Percentiles rank a stretch among this genome's conserved stretches.
Evolutionary conservation across 2,888 invertebrate species (phyloP).

Genomic region (Himalopsyche tibetana): DNA sequence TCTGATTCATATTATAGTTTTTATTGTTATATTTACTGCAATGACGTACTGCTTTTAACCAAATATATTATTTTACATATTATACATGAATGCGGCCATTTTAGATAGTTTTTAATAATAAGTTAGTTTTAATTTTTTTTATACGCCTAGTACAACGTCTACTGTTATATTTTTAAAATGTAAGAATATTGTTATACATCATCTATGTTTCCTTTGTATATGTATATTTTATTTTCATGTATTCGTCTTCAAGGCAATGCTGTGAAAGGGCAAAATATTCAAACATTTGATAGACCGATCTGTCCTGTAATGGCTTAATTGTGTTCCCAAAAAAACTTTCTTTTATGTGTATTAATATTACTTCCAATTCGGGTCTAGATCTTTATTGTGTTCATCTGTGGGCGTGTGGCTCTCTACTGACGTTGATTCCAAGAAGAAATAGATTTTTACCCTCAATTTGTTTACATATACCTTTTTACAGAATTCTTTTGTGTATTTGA

Average conservation of each 20-base stretch:
- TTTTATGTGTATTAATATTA: too few species aligned
- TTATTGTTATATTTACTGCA: conserved; percentile 19
- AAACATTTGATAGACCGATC: too few species aligned
- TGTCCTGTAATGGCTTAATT: too few species aligned
- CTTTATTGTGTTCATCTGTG: too few species aligned
- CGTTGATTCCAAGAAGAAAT: too few species aligned
- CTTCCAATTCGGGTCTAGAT: too few species aligned
- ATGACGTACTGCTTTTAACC: conserved; percentile 39
- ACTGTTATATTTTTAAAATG: background rate
- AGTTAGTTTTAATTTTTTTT: background rate
- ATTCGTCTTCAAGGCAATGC: background rate
- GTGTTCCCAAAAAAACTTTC: too few species aligned
- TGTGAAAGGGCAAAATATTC: background rate
- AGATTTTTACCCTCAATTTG: too few species aligned
- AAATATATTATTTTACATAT: conserved; percentile 32
- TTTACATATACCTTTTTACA: too few species aligned
- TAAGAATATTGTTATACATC: background rate
- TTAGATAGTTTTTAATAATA: conserved; percentile 23
- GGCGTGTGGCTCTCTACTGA: too few species aligned
- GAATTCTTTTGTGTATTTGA: too few species aligned
- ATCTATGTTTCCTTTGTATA: background rate
- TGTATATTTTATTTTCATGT: too few species aligned
- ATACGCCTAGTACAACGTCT: background rate
- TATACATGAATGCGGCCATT: conserved; percentile 32
- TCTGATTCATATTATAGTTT: conserved; percentile 13